A percentile compares a stretch with the other conserved stretches of the same genome.
Conservation (phyloP, 2,797 vertebrate species). For the Pipistrellus pygmaeus region DNA sequence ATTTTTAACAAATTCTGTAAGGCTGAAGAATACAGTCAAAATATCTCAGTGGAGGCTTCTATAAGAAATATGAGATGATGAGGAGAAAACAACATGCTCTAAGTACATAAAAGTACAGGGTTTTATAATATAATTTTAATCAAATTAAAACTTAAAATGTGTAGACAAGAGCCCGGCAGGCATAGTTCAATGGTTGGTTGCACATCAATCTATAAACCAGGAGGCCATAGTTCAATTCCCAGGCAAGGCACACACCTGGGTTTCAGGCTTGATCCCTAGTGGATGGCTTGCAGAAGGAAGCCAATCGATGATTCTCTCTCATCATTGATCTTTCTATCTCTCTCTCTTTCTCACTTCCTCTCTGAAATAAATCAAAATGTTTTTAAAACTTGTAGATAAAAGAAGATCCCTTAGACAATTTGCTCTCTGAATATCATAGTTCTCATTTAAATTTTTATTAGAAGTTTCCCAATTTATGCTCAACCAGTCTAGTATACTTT, state of each 20-base stretch:
- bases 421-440: neutral
- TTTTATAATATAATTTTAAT: slow-evolving; percentile 13
- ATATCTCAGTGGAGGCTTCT: neutral
- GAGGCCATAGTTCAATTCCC: too few species aligned
- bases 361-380: too few species aligned
- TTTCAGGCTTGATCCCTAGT: too few species aligned
- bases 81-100: neutral
- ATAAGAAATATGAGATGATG: neutral
- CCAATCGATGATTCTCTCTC: too few species aligned
- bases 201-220: too few species aligned
- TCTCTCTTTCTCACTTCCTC: too few species aligned
- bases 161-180: neutral
- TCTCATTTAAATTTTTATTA: neutral
- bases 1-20: neutral
- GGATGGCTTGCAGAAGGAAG: too few species aligned
- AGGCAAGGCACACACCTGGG: too few species aligned
- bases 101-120: neutral
- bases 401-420: neutral
- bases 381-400: neutral
- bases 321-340: too few species aligned
- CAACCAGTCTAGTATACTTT: neutral
- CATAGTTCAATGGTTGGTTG: too few species aligned
- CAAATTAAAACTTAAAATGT: neutral
- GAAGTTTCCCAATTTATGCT: neutral
- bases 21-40: neutral